Evolutionary conservation across 2,797 vertebrate species (phyloP).

Genomic region (Nyctalus aviator): DNA sequence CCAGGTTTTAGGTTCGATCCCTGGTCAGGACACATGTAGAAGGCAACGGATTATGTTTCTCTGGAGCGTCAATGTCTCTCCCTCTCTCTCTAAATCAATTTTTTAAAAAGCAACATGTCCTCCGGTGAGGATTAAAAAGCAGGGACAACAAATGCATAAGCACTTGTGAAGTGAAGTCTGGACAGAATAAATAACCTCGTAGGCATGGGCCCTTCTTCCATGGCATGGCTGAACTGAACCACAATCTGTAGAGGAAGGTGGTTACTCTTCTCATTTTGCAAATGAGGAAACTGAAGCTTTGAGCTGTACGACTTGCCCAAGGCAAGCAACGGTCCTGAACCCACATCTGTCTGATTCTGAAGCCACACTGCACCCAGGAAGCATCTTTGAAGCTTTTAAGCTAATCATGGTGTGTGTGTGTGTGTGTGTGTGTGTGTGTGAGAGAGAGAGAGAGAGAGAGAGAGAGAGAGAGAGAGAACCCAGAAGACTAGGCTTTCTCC

Average conservation of each 20-base stretch:
- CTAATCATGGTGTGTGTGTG: background rate
- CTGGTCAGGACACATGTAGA: background rate
- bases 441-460: no score
- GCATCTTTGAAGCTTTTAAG: background rate
- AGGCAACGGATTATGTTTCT: background rate
- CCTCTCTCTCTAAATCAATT: background rate
- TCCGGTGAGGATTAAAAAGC: background rate
- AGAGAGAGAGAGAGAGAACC: background rate
- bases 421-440: background rate
- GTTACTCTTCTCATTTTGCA: background rate
- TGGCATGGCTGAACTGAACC: background rate
- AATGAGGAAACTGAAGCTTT: slow-evolving; percentile 20
- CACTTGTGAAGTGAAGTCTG: background rate
- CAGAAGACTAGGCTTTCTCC: background rate
- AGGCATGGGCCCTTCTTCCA: background rate
- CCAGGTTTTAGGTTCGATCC: background rate
- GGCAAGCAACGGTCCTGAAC: background rate
- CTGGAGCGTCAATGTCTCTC: background rate
- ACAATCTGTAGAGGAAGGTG: background rate
- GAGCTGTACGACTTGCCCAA: background rate
- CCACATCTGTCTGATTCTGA: slow-evolving; percentile 38
- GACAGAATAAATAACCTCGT: background rate
- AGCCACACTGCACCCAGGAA: background rate
- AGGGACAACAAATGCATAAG: background rate
- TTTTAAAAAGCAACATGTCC: background rate